Conservation (phyloP, 1,140 invertebrate species). For the Drosophila sp. region DNA sequence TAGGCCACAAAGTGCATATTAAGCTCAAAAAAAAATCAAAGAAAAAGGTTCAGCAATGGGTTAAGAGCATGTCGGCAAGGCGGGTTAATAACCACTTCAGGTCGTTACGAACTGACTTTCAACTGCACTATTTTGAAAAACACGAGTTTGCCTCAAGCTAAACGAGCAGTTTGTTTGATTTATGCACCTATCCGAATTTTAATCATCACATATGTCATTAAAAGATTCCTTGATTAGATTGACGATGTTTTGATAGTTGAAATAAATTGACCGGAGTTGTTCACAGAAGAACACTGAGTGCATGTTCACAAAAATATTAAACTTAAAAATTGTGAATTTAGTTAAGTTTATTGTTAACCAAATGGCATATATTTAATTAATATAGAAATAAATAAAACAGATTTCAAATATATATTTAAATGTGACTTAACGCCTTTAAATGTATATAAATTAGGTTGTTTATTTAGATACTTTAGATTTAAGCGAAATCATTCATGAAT, state of each 20-base stretch:
- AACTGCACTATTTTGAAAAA: conserved; percentile 30
- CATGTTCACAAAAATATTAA: too few relatives aligned
- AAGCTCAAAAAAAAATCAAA: conserved; percentile 37
- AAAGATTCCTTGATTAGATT: background rate
- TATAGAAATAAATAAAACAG: too few relatives aligned
- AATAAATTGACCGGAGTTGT: too few relatives aligned
- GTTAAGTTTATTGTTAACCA: too few relatives aligned
- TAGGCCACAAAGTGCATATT: conserved; percentile 80
- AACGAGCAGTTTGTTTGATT: conserved; percentile 17
- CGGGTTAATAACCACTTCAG: conserved; percentile 47
- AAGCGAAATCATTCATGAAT: too few relatives aligned
- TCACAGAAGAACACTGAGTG: too few relatives aligned
- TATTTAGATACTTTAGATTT: too few relatives aligned
- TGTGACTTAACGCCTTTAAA: too few relatives aligned
- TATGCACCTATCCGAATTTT: conserved; percentile 15
- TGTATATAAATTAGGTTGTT: too few relatives aligned
- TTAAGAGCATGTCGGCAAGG: conserved; percentile 53
- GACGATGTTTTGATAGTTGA: background rate
- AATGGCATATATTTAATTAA: too few relatives aligned
- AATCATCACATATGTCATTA: conserved; percentile 6
- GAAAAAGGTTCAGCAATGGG: conserved; percentile 63
- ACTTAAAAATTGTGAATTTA: too few relatives aligned
- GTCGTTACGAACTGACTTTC: conserved; percentile 24
- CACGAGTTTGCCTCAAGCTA: background rate
- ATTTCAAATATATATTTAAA: too few relatives aligned